A percentile compares a stretch with the other conserved stretches of the same genome.
phyloP scores from a whole-genome alignment of 2,113 vertebrate species.

The Genyomyrus donnyi region DNA sequence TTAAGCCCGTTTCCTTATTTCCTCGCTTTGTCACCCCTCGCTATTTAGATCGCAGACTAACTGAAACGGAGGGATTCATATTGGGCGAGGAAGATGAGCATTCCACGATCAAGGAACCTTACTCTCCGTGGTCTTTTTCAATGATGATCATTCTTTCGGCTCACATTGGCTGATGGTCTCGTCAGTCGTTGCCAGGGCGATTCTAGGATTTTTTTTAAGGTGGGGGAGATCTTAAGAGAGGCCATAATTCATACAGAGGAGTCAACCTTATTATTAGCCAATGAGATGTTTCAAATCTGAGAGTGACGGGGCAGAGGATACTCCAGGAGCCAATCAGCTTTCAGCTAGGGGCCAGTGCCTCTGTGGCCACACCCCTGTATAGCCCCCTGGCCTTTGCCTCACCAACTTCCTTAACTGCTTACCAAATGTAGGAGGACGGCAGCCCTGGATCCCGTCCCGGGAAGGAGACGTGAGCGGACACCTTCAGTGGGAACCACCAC shows the following conservation, averaged over 20 bases:
- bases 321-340: not conserved
- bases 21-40: not conserved
- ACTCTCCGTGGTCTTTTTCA: not conserved
- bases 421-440: not conserved
- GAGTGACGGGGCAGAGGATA: not conserved
- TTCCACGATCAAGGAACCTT: not conserved
- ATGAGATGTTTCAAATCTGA: not conserved
- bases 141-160: not conserved
- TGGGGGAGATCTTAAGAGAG: not conserved
- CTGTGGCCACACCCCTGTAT: not conserved
- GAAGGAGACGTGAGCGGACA: not conserved
- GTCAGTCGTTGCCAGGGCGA: not conserved
- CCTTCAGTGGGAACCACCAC: not conserved
- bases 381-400: not conserved
- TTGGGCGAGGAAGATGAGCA: not conserved
- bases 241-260: not conserved
- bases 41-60: not conserved
- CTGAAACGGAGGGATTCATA: not conserved
- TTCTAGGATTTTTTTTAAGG: not conserved
- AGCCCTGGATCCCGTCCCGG: not conserved
- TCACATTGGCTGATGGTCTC: not conserved
- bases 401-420: not conserved
- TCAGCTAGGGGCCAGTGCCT: not conserved
- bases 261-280: not conserved
- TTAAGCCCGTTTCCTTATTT: constrained; percentile 1